Evolutionary conservation across 2,888 invertebrate species (phyloP), one percentile per base, ranked within the genome.

Genomic region (Ellobium chinense): DNA sequence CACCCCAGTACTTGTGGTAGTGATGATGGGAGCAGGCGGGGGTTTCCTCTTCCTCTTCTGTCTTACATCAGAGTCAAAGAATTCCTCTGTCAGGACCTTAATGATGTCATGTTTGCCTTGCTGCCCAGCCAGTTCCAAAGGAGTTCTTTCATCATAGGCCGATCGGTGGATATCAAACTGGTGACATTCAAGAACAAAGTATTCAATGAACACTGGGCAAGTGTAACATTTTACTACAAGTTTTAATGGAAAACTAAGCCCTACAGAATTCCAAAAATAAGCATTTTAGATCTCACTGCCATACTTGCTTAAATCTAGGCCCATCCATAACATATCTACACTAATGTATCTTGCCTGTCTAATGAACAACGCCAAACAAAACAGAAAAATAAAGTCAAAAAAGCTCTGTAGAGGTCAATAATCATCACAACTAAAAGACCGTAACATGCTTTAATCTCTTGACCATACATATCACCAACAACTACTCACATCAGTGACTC

Each of bases 71-170:
- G 68, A 27, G 60, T 84, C 54, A 80, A 88, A 87, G 34, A 87
- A 82, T 72, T 91, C 91, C n/a, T 87, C 85, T 18, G 85, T 75
- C 62, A 93, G 82, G 12, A 90, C 76, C 72, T 87, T 87, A 12
- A 93, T 87, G 34, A 91, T 88, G 76, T 92, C 90, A 46, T 88
- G 85, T 68, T 92, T 89, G 58, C 91, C 91, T 37, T 85, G 86
- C 82, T 90, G 84, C 37, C 92, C 83, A 37, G 93, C 93, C 83
- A 91, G 90, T 56, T 89, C 87, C 2, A 93, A 83, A 21, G 92
- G 91, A 63, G 88, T 89, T 27, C 88, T 84, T n/a, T 80, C 72
- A 36, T 90, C 88, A 68, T 87, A 89, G 3, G 91, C 85, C 74
- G 92, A 91, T 29, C 91, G 87, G 1, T 70, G 66, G 21, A 84